Evolutionary conservation across 2,797 vertebrate genomes (phyloP), one percentile per base, ranked within the genome.

Genomic region (Microchirus variegatus): DNA sequence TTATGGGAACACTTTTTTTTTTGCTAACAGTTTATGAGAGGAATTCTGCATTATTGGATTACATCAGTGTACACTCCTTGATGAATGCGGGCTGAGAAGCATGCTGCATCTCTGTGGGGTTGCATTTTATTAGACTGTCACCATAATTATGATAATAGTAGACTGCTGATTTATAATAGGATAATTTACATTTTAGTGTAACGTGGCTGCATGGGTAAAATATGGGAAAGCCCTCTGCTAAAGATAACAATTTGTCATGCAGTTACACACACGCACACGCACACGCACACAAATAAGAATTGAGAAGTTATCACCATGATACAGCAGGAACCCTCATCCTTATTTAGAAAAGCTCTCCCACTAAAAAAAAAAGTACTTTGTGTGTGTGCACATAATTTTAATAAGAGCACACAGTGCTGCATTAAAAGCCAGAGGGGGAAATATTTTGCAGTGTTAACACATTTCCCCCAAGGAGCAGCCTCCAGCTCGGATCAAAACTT

Each of bases 151-250:
- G 53, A 69, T 85, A 77, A 86, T 77, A 36, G 31, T 14, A 13
- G 42, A 53, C 74, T 73, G 77, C 61, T 63, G 43, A 72, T 79
- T 78, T 63, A 50, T 73, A 77, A 82, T 35, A 40, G 36, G 57
- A 68, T 67, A 0, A 77, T 86, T 80, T 84, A 64, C 58, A 83
- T 84, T 77, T 74, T 51, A 61, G 66, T 67, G 53, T 76, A 63
- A 84, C 80, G 53, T 54, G 42, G 49, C 40, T 53, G n/a, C n/a
- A n/a, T n/a, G 59, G 12, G 38, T 75, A 77, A 88, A 79, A 79
- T 75, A 79, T 77, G 72, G 52, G 43, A 42, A 48, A 67, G 70
- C 70, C 59, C 77, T 77, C 51, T 48, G 35, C 70, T 77, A 77
- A 77, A 82, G 72, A 78, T 17, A 45, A 46, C 26, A 63, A 78